Percentiles rank a stretch among this genome's conserved stretches.
phyloP scores from a whole-genome alignment of 2,888 invertebrate species.

The Strigamia maritima region DNA sequence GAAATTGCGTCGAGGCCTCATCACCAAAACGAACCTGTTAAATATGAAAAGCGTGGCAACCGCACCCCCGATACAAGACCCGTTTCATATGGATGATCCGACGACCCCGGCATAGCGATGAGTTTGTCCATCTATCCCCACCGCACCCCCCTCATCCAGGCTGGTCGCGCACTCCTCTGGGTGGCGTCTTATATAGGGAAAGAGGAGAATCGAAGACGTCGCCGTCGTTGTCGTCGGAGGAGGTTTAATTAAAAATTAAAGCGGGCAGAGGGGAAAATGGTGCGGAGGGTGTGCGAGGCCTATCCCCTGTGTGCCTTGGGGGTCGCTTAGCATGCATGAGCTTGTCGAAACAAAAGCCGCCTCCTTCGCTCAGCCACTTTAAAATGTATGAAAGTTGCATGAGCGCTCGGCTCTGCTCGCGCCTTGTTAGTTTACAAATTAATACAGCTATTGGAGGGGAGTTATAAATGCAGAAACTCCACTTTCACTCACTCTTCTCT shows the following conservation, averaged over 20 bases:
- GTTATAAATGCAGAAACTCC: constrained; percentile 42
- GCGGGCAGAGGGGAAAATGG: constrained; percentile 28
- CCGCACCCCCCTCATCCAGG: neutral
- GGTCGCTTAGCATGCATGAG: constrained; percentile 43
- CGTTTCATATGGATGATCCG: constrained; percentile 15
- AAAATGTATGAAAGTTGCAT: constrained; percentile 43
- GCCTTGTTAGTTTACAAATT: constrained; percentile 43
- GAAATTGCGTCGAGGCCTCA: constrained; percentile 29
- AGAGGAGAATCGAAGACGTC: neutral
- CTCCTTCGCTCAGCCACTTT: constrained; percentile 41
- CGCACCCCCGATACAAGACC: neutral
- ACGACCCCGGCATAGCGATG: neutral
- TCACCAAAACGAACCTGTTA: constrained; percentile 27
- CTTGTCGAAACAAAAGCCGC: constrained; percentile 42
- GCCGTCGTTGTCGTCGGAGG: too few relatives aligned
- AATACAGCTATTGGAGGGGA: constrained; percentile 41
- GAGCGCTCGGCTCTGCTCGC: constrained; percentile 36
- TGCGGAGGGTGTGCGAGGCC: constrained; percentile 14
- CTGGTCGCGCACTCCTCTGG: neutral
- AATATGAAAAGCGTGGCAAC: constrained; percentile 25
- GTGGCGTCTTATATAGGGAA: too few relatives aligned
- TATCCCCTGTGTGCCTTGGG: constrained; percentile 33
- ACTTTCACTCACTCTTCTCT: constrained; percentile 38
- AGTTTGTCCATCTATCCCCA: neutral
- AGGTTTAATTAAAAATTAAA: constrained; percentile 40